phyloP scores from a whole-genome alignment of 2,113 vertebrate species.

The Colinus virginianus region DNA sequence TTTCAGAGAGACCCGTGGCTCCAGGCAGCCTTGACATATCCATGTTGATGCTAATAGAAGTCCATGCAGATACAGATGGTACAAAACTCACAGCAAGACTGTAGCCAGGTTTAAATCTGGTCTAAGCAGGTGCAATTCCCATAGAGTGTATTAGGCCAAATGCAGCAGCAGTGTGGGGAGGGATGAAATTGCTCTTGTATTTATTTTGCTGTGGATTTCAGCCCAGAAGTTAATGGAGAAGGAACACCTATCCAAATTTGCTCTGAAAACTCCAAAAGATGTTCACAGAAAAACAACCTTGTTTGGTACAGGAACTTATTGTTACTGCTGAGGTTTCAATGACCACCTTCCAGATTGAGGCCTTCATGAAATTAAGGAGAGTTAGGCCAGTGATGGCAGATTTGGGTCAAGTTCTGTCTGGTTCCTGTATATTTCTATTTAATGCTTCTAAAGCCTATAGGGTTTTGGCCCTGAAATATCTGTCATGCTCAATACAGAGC shows the following conservation, averaged over 20 bases:
- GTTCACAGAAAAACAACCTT: neutral
- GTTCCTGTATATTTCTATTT: neutral
- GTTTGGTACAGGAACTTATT: neutral
- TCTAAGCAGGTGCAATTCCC: neutral
- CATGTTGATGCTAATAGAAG: neutral
- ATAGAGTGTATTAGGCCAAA: neutral
- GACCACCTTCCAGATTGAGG: neutral
- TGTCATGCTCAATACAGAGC: neutral
- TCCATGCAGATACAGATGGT: neutral
- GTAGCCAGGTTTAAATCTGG: neutral
- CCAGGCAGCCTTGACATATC: neutral
- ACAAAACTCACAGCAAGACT: neutral
- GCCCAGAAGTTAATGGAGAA: conserved; percentile 37
- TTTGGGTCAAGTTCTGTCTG: neutral
- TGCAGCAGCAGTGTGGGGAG: neutral
- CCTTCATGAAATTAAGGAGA: neutral
- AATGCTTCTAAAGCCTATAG: neutral
- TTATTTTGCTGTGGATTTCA: conserved; percentile 1
- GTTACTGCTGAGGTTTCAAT: neutral
- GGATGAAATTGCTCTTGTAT: neutral
- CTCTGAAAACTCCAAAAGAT: neutral
- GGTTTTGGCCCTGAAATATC: neutral
- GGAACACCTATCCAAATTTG: neutral
- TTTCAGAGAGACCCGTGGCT: neutral
- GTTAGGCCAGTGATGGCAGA: neutral